These are phyloP conservation scores for Coturnix japonica DNA, from an alignment of 2,113 vertebrate genomes.

Conservation along the genomic window DNA sequence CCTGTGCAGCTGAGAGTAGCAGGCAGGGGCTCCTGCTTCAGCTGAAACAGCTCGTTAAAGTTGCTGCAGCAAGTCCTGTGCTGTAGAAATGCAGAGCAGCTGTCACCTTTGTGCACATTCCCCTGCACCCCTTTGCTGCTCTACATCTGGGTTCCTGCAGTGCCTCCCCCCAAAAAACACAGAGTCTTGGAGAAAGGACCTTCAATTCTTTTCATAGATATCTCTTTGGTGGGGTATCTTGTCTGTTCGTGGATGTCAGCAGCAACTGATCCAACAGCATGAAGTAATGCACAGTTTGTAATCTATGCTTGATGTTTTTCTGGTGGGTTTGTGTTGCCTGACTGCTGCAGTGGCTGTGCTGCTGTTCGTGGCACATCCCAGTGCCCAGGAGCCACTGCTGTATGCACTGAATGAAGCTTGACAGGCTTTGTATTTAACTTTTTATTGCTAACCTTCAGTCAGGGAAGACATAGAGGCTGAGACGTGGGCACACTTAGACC, in stretches of 20 bases:
- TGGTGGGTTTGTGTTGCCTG: not conserved
- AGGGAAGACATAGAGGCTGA: not conserved
- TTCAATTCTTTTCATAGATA: not conserved
- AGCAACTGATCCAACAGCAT: not conserved
- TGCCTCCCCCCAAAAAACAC: not conserved
- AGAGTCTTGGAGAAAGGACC: not conserved
- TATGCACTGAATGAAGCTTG: too few species aligned
- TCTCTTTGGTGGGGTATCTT: not conserved
- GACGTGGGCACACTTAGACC: not conserved
- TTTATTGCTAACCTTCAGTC: not conserved
- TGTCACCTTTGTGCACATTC: fast-evolving
- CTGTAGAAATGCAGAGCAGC: not conserved
- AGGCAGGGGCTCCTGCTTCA: not conserved
- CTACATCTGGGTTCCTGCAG: not conserved
- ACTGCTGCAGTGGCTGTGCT: not conserved
- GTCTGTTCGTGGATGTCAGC: not conserved
- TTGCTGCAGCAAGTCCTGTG: not conserved
- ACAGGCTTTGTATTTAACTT: not conserved
- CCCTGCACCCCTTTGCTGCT: not conserved
- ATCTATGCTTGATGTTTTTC: not conserved
- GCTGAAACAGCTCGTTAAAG: not conserved
- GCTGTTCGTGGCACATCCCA: not conserved
- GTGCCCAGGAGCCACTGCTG: not conserved
- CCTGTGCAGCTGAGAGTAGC: not conserved
- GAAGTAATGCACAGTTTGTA: too few species aligned